These are phyloP conservation scores for Pterobdella sp. DNA, from an alignment of 2,888 invertebrate species.

Conservation along the genomic window DNA sequence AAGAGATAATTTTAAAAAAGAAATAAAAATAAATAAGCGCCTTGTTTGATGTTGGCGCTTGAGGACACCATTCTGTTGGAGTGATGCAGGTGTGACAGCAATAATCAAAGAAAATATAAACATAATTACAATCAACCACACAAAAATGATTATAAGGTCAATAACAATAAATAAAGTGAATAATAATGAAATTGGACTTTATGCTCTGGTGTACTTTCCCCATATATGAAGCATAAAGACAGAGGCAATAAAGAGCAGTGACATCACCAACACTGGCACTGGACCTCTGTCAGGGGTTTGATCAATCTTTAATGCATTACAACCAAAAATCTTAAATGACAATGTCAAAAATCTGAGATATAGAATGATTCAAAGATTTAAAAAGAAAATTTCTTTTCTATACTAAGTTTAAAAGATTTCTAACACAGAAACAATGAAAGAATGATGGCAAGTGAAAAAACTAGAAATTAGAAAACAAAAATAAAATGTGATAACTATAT, in stretches of 20 bases:
- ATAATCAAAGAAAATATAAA: constrained; percentile 6
- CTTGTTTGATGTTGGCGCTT: too few species aligned
- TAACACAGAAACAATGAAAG: too few species aligned
- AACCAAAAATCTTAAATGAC: neutral
- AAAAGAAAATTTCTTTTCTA: too few species aligned
- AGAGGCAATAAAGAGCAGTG: constrained; percentile 93
- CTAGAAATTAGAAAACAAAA: too few species aligned
- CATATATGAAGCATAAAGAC: constrained; percentile 99
- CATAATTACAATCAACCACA: neutral
- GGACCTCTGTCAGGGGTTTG: constrained; percentile 67
- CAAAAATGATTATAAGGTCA: neutral
- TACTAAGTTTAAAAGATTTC: too few species aligned
- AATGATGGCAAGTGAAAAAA: too few species aligned
- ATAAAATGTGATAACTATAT: too few species aligned
- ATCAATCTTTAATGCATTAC: constrained; percentile 28
- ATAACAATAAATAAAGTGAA: constrained; percentile 8
- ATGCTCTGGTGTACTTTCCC: constrained; percentile 68
- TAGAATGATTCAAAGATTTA: neutral
- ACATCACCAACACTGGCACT: constrained; percentile 98
- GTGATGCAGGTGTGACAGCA: neutral
- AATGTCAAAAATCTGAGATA: neutral
- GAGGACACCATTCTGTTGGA: too few species aligned
- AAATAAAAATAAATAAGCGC: too few species aligned
- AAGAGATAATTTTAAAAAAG: too few species aligned
- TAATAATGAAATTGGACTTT: neutral